phyloP scores from a whole-genome alignment of 2,888 invertebrate species.

The Euplexia lucipara region DNA sequence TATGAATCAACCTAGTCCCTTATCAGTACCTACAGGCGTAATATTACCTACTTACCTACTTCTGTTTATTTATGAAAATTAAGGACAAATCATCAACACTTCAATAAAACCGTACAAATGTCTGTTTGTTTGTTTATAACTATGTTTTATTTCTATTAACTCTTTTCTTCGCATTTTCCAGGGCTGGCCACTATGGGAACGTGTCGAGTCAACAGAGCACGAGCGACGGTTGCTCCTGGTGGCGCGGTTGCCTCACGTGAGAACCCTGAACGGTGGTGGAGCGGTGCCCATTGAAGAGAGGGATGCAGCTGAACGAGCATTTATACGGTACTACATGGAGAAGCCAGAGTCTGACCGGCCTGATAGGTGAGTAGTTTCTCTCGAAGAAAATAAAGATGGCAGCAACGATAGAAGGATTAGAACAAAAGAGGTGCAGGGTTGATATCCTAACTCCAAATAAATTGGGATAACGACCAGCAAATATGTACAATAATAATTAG shows the following conservation, averaged over 20 bases:
- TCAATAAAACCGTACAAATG: constrained; percentile 8
- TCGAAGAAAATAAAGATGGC: background rate
- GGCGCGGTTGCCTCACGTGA: constrained; percentile 96
- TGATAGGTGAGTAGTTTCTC: constrained; percentile 90
- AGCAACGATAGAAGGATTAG: background rate
- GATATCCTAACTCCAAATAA: background rate
- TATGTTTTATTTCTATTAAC: background rate
- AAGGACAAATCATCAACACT: background rate
- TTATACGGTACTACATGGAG: constrained; percentile 97
- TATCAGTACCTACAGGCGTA: too few relatives aligned
- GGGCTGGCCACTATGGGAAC: constrained; percentile 94
- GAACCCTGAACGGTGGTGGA: constrained; percentile 97
- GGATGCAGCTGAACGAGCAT: constrained; percentile 98
- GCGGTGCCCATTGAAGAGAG: constrained; percentile 96
- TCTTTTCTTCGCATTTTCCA: constrained; percentile 69
- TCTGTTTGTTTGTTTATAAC: background rate
- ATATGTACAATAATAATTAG: too few relatives aligned
- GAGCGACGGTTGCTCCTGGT: constrained; percentile 96
- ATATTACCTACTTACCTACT: too few relatives aligned
- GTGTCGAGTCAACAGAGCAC: constrained; percentile 96
- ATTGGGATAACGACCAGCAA: background rate
- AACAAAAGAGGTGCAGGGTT: too few relatives aligned
- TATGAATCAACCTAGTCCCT: too few relatives aligned
- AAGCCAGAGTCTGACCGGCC: constrained; percentile 96
- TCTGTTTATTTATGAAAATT: background rate